Conservation (phyloP, 2,888 invertebrate genomes). For the Oscheius sp. region DNA sequence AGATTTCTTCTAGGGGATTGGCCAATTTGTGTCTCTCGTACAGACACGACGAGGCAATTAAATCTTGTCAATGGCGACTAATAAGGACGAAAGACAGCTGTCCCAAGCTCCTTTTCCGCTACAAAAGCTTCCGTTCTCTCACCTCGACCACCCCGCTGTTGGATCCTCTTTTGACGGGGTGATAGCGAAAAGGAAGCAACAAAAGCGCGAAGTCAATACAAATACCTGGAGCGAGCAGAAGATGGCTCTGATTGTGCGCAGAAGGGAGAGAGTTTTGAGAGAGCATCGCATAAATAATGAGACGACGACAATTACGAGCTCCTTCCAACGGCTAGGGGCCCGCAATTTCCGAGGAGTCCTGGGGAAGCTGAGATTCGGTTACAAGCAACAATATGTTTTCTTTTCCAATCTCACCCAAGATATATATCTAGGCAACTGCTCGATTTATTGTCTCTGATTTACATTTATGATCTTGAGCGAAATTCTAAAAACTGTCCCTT, state of each 20-base stretch:
- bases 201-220: neutral
- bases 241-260: slow-evolving; percentile 7
- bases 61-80: slow-evolving; percentile 31
- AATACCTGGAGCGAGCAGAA: slow-evolving; percentile 7
- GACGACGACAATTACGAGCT: slow-evolving; percentile 24
- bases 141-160: neutral
- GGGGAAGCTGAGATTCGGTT: neutral
- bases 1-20: neutral
- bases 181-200: neutral
- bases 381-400: neutral
- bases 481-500: too few relatives aligned
- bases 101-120: neutral
- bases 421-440: too few relatives aligned
- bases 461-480: too few relatives aligned
- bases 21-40: slow-evolving; percentile 24
- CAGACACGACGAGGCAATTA: slow-evolving; percentile 30
- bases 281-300: slow-evolving; percentile 29
- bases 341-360: slow-evolving; percentile 19
- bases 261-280: slow-evolving; percentile 12
- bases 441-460: too few relatives aligned
- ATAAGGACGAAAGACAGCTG: slow-evolving; percentile 29
- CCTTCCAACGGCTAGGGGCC: neutral
- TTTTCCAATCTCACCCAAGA: neutral
- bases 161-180: slow-evolving; percentile 2
- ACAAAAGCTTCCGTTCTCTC: neutral